Conservation (phyloP, 2,888 invertebrate genomes). For the Ceriagrion tenellum region DNA sequence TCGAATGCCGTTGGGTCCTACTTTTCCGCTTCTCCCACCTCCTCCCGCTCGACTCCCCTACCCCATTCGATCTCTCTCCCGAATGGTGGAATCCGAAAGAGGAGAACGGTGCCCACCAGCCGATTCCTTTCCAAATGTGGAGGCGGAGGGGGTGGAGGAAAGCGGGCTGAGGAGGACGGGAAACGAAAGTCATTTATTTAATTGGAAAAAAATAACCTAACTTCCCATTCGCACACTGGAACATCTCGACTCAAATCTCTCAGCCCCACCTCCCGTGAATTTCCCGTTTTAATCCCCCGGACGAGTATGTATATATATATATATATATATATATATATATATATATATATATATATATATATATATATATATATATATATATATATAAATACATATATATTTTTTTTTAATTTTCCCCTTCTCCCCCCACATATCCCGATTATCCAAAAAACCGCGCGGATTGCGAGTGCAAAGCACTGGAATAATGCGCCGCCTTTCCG, state of each 20-base stretch:
- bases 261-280: not conserved
- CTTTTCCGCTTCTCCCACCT: not conserved
- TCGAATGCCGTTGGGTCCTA: not conserved
- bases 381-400: too few species aligned
- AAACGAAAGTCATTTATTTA: slow-evolving; percentile 49
- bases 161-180: not conserved
- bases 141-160: not conserved
- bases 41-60: not conserved
- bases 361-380: too few species aligned
- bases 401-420: too few species aligned
- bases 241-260: not conserved
- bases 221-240: not conserved
- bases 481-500: not conserved
- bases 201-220: not conserved
- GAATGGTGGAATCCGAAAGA: not conserved
- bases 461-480: not conserved
- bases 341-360: too few species aligned
- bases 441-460: not conserved
- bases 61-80: not conserved
- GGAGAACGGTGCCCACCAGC: not conserved
- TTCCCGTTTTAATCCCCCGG: not conserved
- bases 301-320: too few species aligned
- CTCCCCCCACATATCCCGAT: not conserved
- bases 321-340: too few species aligned
- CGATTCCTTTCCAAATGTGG: not conserved